A percentile compares a stretch with the other conserved stretches of the same genome.
These are phyloP conservation scores for Bradypodion ventrale DNA, from an alignment of 2,797 vertebrate genomes.

Conservation along the genomic window DNA sequence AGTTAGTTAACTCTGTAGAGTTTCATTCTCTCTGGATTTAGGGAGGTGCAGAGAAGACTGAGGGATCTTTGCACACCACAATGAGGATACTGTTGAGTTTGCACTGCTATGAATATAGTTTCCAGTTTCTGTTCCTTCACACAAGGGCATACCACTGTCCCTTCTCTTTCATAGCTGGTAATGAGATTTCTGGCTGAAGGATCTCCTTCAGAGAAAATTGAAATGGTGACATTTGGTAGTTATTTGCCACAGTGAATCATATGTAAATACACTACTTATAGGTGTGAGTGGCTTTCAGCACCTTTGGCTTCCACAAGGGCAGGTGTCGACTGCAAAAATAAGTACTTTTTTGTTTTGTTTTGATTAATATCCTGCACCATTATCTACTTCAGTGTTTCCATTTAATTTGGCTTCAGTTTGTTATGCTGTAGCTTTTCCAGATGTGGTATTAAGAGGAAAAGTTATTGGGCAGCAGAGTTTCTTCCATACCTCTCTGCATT, in stretches of 20 bases:
- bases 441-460: background rate
- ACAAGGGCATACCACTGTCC: slow-evolving; percentile 6
- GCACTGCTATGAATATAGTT: slow-evolving; percentile 46
- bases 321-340: slow-evolving; percentile 61
- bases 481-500: slow-evolving; percentile 52
- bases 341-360: slow-evolving; percentile 25
- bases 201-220: slow-evolving; percentile 76
- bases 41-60: no score
- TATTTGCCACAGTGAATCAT: slow-evolving; percentile 89
- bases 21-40: background rate
- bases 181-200: slow-evolving; percentile 81
- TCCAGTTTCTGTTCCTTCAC: slow-evolving; percentile 53
- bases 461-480: slow-evolving; percentile 50
- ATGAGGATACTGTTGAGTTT: slow-evolving; percentile 22
- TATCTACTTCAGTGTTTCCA: slow-evolving; percentile 52
- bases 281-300: slow-evolving; percentile 83
- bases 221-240: slow-evolving; percentile 82
- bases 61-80: background rate
- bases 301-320: slow-evolving; percentile 77
- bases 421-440: slow-evolving; percentile 63
- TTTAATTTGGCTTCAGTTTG: slow-evolving; percentile 64
- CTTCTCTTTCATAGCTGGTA: slow-evolving; percentile 70
- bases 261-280: slow-evolving; percentile 82
- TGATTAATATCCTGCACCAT: slow-evolving; percentile 57
- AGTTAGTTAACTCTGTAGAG: background rate